A percentile compares a stretch with the other conserved stretches of the same genome.
These are phyloP conservation scores for Spinus olivaceus DNA, from an alignment of 2,797 vertebrate species.

Conservation along the genomic window DNA sequence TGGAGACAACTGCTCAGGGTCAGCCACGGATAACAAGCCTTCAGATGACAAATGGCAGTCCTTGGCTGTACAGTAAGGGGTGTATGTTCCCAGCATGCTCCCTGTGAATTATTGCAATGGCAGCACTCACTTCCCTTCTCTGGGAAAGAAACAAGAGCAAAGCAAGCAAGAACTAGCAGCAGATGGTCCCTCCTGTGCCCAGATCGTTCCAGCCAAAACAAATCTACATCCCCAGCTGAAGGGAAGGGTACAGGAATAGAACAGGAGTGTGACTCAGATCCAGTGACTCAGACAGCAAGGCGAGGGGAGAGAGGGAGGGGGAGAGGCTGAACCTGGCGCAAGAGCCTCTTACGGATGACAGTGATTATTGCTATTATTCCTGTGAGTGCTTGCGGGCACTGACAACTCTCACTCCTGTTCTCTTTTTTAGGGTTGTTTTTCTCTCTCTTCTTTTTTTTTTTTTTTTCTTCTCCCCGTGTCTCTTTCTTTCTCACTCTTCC, in stretches of 20 bases:
- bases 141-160: conserved; percentile 59
- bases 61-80: conserved; percentile 26
- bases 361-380: conserved; percentile 59
- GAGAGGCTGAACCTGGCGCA: conserved; percentile 60
- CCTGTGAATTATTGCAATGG: conserved; percentile 52
- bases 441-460: background rate
- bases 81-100: conserved; percentile 38
- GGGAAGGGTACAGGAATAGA: conserved; percentile 61
- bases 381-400: conserved; percentile 3
- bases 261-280: conserved; percentile 70
- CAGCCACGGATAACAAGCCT: conserved; percentile 15
- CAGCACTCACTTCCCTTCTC: conserved; percentile 59
- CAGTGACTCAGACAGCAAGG: conserved; percentile 68
- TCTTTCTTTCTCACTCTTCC: background rate
- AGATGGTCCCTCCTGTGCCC: conserved; percentile 62
- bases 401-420: conserved; percentile 50
- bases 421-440: background rate
- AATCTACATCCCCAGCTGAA: conserved; percentile 61
- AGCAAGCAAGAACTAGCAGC: conserved; percentile 59
- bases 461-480: accelerated
- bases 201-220: conserved; percentile 60
- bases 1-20: conserved; percentile 28
- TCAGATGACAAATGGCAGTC: conserved; percentile 53
- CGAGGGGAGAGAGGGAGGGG: conserved; percentile 55
- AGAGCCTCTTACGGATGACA: conserved; percentile 49